Conservation (phyloP, 1,140 invertebrate species). For the Teleogryllus occipitalis region DNA sequence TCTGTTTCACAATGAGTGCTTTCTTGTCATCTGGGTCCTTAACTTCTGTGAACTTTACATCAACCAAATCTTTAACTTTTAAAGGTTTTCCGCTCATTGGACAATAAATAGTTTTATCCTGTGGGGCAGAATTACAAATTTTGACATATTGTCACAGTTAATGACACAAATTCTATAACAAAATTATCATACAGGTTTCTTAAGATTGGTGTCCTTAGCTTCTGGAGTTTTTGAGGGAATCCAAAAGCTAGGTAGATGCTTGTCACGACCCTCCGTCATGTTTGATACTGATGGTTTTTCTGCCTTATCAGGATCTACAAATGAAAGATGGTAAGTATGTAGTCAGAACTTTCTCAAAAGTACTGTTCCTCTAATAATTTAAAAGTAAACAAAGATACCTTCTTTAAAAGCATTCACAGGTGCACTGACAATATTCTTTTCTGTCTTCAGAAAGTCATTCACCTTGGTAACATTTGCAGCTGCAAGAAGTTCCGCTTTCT, state of each 20-base stretch:
- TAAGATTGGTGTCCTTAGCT: slow-evolving; percentile 57
- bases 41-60: slow-evolving; percentile 87
- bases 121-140: slow-evolving; percentile 22
- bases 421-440: slow-evolving; percentile 58
- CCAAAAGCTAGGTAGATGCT: slow-evolving; percentile 93
- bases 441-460: slow-evolving; percentile 66
- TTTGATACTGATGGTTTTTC: slow-evolving; percentile 58
- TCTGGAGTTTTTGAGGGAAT: slow-evolving; percentile 89
- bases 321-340: background rate
- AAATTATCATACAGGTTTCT: slow-evolving; percentile 64
- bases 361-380: background rate
- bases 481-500: slow-evolving; percentile 52
- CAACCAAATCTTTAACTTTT: slow-evolving; percentile 86
- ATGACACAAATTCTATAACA: background rate
- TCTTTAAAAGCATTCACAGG: slow-evolving; percentile 38
- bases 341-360: no score
- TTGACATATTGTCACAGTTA: background rate
- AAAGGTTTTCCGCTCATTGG: slow-evolving; percentile 86
- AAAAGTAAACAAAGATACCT: slow-evolving; percentile 33
- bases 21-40: slow-evolving; percentile 78
- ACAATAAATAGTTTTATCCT: slow-evolving; percentile 82
- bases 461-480: slow-evolving; percentile 63
- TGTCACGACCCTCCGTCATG: slow-evolving; percentile 58
- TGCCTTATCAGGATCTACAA: slow-evolving; percentile 13
- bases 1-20: slow-evolving; percentile 71